Evolutionary conservation across 2,797 vertebrate species (phyloP).

Genomic region (Eptatretus atami): DNA sequence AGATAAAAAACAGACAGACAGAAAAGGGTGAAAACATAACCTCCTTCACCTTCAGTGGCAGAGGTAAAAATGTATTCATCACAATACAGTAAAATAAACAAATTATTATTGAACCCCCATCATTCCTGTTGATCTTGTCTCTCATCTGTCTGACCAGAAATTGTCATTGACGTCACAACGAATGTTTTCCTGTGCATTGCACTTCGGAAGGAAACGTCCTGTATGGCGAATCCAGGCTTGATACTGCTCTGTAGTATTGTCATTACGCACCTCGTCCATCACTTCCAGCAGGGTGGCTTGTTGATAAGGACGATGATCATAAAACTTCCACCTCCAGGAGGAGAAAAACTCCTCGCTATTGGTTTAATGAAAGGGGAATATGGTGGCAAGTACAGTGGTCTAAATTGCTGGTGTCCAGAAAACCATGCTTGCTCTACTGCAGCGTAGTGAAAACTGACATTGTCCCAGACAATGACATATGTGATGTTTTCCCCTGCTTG

Average conservation of each 20-base stretch:
- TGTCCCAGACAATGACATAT: neutral
- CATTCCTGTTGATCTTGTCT: too few species aligned
- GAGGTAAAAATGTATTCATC: too few species aligned
- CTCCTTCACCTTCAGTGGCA: too few species aligned
- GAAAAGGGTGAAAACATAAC: too few species aligned
- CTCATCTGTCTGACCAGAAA: too few species aligned
- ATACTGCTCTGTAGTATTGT: neutral
- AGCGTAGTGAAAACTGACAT: neutral
- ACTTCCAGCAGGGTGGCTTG: neutral
- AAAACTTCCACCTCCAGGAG: neutral
- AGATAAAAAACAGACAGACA: too few species aligned
- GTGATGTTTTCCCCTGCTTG: neutral
- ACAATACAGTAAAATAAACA: too few species aligned
- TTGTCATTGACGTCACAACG: too few species aligned
- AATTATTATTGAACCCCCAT: too few species aligned
- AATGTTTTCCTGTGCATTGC: too few species aligned
- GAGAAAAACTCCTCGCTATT: conserved; percentile 2
- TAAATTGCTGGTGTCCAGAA: neutral
- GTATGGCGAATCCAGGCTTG: neutral
- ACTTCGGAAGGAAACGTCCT: neutral
- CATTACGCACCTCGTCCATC: neutral
- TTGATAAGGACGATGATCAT: neutral
- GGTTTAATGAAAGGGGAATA: neutral
- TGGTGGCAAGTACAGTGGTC: neutral
- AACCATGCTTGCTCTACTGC: neutral